These are phyloP conservation scores for Caenorhabditis elegans DNA, from an alignment of 1,140 invertebrate species.

Conservation along the genomic window DNA sequence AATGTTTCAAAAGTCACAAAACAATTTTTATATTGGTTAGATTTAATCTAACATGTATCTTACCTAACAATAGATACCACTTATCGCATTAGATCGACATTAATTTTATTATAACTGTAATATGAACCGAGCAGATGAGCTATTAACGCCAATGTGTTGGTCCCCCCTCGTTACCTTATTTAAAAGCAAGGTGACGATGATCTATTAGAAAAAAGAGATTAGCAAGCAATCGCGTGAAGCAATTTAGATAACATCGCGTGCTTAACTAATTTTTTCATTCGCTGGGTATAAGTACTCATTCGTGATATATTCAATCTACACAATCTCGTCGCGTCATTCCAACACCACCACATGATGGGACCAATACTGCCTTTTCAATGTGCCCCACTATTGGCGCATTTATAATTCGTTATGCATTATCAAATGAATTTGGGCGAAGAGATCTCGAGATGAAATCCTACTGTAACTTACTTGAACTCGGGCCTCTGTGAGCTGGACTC, in stretches of 20 bases:
- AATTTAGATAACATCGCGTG: conserved; percentile 33
- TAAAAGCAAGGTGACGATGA: neutral
- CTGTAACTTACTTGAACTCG: conserved; percentile 80
- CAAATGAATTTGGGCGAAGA: neutral
- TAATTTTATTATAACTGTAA: neutral
- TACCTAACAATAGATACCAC: no score
- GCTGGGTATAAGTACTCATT: conserved; percentile 8
- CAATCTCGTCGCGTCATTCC: conserved; percentile 20
- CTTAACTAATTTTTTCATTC: conserved; percentile 24
- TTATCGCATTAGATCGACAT: neutral
- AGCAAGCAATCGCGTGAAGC: conserved; percentile 15
- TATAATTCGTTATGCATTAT: conserved; percentile 23
- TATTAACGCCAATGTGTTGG: neutral
- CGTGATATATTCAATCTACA: conserved; percentile 14
- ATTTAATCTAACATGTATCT: no score
- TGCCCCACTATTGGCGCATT: neutral
- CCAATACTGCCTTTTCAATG: neutral
- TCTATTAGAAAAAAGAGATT: neutral
- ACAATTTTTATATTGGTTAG: no score
- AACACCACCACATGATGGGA: neutral
- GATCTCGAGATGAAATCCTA: neutral
- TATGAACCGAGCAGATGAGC: neutral
- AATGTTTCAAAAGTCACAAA: no score
- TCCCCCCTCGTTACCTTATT: neutral
- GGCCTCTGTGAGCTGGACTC: conserved; percentile 94